These are phyloP conservation scores for Pleuronectes platessa DNA, from an alignment of 2,113 vertebrate genomes.

Conservation along the genomic window DNA sequence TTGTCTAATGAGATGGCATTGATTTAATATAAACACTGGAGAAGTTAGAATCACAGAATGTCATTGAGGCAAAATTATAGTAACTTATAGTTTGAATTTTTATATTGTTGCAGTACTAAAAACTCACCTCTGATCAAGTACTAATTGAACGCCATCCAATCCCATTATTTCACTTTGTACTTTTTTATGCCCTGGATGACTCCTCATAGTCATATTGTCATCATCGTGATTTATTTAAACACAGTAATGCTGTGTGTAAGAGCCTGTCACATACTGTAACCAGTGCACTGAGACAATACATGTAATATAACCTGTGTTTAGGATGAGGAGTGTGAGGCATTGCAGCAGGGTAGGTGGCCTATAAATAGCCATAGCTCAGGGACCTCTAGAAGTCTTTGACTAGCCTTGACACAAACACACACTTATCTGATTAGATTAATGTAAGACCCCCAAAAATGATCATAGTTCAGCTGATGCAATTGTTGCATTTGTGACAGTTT, in stretches of 20 bases:
- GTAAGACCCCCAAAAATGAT: not conserved
- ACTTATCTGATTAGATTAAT: not conserved
- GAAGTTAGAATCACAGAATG: too few relatives aligned
- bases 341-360: conserved; percentile 68
- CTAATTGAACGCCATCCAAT: not conserved
- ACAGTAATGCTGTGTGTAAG: not conserved
- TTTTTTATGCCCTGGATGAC: conserved; percentile 7
- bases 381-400: conserved; percentile 66
- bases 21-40: too few relatives aligned
- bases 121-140: not conserved
- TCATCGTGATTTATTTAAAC: not conserved
- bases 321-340: conserved; percentile 50
- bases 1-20: too few relatives aligned
- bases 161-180: not conserved
- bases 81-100: not conserved
- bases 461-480: not conserved
- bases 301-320: conserved; percentile 60
- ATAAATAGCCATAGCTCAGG: conserved; percentile 70
- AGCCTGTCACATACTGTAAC: conserved; percentile 9
- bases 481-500: conserved; percentile 4
- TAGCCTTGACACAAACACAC: conserved; percentile 45
- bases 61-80: too few relatives aligned
- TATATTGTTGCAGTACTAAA: not conserved
- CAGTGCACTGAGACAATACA: conserved; percentile 35
- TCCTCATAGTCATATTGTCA: not conserved